Percentiles rank a stretch among this genome's conserved stretches.
These are phyloP conservation scores for Dryas iulia DNA, from an alignment of 1,140 invertebrate genomes.

Conservation along the genomic window DNA sequence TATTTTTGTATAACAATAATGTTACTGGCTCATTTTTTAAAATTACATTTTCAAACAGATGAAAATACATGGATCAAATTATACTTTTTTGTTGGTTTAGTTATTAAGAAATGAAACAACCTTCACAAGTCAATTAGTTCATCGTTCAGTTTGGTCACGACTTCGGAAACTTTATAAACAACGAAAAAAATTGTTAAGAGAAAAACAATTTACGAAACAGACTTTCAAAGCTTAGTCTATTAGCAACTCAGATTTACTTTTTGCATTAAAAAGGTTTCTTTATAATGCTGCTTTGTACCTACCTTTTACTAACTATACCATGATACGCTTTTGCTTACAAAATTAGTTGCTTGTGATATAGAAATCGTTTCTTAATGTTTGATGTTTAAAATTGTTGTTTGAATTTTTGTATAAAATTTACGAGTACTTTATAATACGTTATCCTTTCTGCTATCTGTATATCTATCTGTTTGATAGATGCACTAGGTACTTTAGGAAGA, in stretches of 20 bases:
- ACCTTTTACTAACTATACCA: not conserved
- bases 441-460: too few relatives aligned
- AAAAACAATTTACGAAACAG: constrained; percentile 5
- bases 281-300: not conserved
- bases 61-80: not conserved
- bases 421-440: too few relatives aligned
- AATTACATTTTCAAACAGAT: not conserved
- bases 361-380: too few relatives aligned
- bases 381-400: too few relatives aligned
- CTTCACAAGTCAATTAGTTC: constrained; percentile 6
- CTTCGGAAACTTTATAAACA: not conserved
- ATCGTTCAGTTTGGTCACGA: constrained; percentile 5
- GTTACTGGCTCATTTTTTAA: too few relatives aligned
- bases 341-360: not conserved
- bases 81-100: not conserved
- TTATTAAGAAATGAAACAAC: not conserved
- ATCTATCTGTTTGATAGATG: too few relatives aligned
- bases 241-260: not conserved
- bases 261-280: not conserved
- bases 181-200: not conserved
- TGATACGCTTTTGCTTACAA: not conserved
- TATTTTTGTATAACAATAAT: too few relatives aligned
- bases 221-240: constrained; percentile 1
- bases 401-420: too few relatives aligned
- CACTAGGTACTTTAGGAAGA: too few relatives aligned